Evolutionary conservation across 2,797 vertebrate species (phyloP).

Genomic region (Mareca penelope): DNA sequence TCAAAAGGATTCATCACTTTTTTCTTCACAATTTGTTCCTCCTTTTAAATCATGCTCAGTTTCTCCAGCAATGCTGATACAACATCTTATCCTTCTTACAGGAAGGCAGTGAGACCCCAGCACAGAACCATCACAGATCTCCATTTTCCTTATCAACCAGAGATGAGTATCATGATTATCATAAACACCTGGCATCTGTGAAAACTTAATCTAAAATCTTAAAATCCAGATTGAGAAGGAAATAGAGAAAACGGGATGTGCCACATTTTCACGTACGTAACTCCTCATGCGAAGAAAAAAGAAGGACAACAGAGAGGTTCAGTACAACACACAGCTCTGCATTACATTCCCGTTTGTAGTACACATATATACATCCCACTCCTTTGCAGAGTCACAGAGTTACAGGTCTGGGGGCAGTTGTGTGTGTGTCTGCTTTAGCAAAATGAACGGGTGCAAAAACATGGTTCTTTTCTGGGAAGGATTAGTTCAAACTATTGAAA

Average conservation of each 20-base stretch:
- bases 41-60: not conserved
- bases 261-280: not conserved
- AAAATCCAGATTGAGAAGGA: not conserved
- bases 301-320: not conserved
- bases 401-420: not conserved
- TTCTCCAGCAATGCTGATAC: not conserved
- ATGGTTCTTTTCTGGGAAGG: not conserved
- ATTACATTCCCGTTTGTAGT: not conserved
- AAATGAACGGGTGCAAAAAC: not conserved
- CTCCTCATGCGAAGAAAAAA: not conserved
- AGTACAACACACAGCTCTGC: not conserved
- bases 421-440: not conserved
- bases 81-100: not conserved
- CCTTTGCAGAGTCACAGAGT: not conserved
- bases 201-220: not conserved
- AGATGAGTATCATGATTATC: not conserved
- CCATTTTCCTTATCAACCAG: not conserved
- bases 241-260: not conserved
- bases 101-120: not conserved
- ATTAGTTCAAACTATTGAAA: not conserved
- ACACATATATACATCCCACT: accelerated
- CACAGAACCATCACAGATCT: not conserved
- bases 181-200: not conserved
- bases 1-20: not conserved
- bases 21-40: not conserved